These are phyloP conservation scores for Eulemur rufifrons DNA, from an alignment of 2,113 vertebrate species.

Conservation along the genomic window DNA sequence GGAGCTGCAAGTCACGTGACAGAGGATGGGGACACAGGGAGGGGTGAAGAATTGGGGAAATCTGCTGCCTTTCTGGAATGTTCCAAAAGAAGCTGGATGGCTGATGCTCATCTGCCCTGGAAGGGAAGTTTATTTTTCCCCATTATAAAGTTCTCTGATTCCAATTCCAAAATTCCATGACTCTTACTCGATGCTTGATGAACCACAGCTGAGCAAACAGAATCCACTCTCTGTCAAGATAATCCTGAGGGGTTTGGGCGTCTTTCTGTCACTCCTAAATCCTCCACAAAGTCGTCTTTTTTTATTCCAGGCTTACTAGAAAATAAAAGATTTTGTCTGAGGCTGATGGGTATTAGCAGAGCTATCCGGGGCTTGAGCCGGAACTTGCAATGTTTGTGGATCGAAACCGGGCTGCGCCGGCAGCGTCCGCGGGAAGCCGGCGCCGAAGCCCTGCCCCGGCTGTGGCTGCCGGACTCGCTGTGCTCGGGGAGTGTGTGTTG, in stretches of 20 bases:
- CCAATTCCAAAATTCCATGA: not conserved
- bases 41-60: too few species aligned
- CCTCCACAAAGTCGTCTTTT: not conserved
- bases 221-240: not conserved
- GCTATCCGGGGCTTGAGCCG: not conserved
- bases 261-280: not conserved
- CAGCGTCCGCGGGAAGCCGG: not conserved
- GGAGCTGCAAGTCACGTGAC: not conserved
- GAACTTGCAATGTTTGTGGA: not conserved
- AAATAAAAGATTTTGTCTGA: not conserved
- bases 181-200: not conserved
- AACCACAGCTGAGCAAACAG: not conserved
- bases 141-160: not conserved
- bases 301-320: not conserved
- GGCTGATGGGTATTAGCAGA: not conserved
- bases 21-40: not conserved
- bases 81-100: not conserved
- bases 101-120: rapidly evolving
- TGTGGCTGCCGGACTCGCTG: not conserved
- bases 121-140: not conserved
- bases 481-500: not conserved
- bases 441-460: not conserved
- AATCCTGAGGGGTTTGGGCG: not conserved
- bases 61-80: not conserved
- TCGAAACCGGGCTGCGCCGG: not conserved